These are phyloP conservation scores for Oryzias woworae DNA, from an alignment of 2,113 vertebrate species.

Conservation along the genomic window DNA sequence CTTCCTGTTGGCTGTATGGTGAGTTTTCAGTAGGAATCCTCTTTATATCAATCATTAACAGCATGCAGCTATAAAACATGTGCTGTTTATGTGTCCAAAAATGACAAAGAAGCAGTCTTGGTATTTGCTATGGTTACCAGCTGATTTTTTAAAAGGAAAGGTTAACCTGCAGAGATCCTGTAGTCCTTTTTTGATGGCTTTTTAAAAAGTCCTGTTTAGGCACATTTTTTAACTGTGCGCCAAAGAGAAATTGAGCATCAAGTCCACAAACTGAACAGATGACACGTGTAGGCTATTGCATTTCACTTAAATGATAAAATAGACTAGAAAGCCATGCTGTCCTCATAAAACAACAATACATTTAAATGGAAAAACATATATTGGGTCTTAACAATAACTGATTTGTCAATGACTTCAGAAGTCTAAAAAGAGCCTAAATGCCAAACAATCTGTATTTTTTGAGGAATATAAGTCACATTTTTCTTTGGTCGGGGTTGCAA, in stretches of 20 bases:
- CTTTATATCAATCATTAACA: constrained; percentile 10
- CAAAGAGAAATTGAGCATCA: constrained; percentile 19
- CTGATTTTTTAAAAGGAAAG: constrained; percentile 18
- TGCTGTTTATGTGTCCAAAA: not conserved
- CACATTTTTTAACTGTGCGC: constrained; percentile 5
- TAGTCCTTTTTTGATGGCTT: constrained; percentile 20
- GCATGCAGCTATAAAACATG: constrained; percentile 14
- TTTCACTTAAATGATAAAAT: constrained; percentile 32
- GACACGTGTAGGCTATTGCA: constrained; percentile 17
- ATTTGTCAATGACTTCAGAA: constrained; percentile 8
- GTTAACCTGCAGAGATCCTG: constrained; percentile 25
- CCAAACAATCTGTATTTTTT: not conserved
- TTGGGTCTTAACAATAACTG: not conserved
- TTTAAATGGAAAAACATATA: not conserved
- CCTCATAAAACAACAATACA: constrained; percentile 13
- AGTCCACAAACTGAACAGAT: constrained; percentile 17
- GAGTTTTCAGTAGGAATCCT: constrained; percentile 27
- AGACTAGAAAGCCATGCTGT: constrained; percentile 13
- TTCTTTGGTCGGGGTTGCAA: no score
- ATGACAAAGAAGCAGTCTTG: not conserved
- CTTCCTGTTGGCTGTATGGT: constrained; percentile 35
- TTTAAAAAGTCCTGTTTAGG: constrained; percentile 33
- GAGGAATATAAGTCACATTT: not conserved
- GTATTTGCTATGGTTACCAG: constrained; percentile 16
- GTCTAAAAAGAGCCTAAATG: constrained; percentile 13